Conservation (phyloP, 2,888 invertebrate genomes). For the Phengaris arion region DNA sequence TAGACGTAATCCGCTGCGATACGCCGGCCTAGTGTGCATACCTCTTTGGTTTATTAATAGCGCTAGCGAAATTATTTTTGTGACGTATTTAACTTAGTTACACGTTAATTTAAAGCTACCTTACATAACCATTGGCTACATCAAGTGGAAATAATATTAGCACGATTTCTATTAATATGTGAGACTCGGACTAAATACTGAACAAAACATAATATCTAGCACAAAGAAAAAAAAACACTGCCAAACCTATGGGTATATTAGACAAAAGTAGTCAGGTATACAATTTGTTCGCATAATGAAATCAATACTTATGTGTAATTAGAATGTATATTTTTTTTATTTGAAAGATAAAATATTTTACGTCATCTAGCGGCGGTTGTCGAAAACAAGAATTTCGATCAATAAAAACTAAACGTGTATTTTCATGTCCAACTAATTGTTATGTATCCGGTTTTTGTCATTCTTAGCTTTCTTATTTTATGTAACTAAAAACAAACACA, state of each 20-base stretch:
- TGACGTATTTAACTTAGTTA: conserved; percentile 10
- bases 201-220: not conserved
- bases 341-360: not conserved
- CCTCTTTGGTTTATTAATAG: not conserved
- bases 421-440: too few relatives aligned
- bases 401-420: too few relatives aligned
- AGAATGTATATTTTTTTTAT: not conserved
- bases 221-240: not conserved
- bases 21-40: not conserved
- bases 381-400: too few relatives aligned
- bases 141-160: not conserved
- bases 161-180: not conserved
- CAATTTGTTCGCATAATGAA: not conserved
- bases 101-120: conserved; percentile 18
- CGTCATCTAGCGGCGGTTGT: too few relatives aligned
- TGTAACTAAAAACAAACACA: too few relatives aligned
- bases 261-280: not conserved
- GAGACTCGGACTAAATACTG: conserved; percentile 3
- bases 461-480: too few relatives aligned
- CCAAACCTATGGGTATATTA: not conserved
- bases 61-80: conserved; percentile 10
- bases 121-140: conserved; percentile 21
- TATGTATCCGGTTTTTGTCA: too few relatives aligned
- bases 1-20: not conserved
- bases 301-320: not conserved